A percentile compares a stretch with the other conserved stretches of the same genome.
These are phyloP conservation scores for Acholoe squamosa DNA, from an alignment of 2,888 invertebrate genomes.

Conservation along the genomic window DNA sequence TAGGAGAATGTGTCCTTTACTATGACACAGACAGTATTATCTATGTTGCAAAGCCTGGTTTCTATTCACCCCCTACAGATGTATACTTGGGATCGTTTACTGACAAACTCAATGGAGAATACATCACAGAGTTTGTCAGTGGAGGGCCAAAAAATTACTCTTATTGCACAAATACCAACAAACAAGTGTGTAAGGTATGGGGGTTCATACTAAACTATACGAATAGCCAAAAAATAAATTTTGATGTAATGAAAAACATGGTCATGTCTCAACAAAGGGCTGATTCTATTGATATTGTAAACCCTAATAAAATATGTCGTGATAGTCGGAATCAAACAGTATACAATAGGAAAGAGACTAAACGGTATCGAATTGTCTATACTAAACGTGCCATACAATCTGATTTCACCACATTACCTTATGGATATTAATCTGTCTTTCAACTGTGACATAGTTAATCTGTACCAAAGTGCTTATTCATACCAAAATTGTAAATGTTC, in stretches of 20 bases:
- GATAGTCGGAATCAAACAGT: neutral
- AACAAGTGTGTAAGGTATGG: neutral
- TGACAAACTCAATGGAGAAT: no score
- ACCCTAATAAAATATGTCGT: neutral
- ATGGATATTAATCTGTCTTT: no score
- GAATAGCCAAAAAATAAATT: neutral
- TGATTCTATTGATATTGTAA: neutral
- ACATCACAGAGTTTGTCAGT: constrained; percentile 57
- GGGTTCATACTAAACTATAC: neutral
- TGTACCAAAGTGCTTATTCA: no score
- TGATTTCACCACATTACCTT: no score
- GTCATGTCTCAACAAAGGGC: neutral
- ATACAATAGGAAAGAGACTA: neutral
- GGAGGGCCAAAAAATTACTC: constrained; percentile 3
- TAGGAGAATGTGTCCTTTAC: no score
- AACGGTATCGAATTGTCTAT: neutral
- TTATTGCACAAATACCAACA: neutral
- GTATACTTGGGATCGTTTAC: constrained; percentile 67
- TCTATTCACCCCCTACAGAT: constrained; percentile 60
- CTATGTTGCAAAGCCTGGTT: constrained; percentile 69
- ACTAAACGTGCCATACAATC: neutral
- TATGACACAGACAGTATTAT: no score
- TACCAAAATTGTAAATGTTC: no score
- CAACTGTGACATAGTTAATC: no score
- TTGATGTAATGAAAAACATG: neutral